Conservation (phyloP, 2,113 vertebrate species). For the Silurus meridionalis region DNA sequence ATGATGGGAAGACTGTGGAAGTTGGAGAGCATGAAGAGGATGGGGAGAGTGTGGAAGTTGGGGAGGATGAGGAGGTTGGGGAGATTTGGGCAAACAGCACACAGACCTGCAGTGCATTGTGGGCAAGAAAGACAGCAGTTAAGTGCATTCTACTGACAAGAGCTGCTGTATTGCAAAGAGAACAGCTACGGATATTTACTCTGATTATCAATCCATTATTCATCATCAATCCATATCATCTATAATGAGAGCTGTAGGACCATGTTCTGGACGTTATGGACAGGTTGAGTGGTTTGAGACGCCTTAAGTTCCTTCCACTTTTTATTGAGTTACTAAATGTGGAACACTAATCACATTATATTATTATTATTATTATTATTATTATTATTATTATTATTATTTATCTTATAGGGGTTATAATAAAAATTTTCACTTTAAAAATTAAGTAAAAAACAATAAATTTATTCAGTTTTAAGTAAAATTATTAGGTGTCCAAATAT, state of each 20-base stretch:
- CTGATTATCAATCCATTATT: slow-evolving; percentile 26
- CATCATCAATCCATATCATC: slow-evolving; percentile 3
- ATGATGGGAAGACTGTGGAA: too few relatives aligned
- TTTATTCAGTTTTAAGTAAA: too few relatives aligned
- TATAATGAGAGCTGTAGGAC: neutral
- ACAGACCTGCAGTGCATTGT: slow-evolving; percentile 25
- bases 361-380: neutral
- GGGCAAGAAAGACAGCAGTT: slow-evolving; percentile 46
- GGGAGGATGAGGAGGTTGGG: slow-evolving; percentile 3
- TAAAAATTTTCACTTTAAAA: too few relatives aligned
- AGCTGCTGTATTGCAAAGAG: slow-evolving; percentile 19
- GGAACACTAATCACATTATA: neutral
- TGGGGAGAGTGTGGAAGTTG: too few relatives aligned
- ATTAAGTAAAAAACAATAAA: too few relatives aligned
- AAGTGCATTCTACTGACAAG: slow-evolving; percentile 42
- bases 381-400: too few relatives aligned
- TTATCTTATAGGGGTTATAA: too few relatives aligned
- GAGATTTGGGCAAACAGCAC: slow-evolving; percentile 47
- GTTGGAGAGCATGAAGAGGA: too few relatives aligned
- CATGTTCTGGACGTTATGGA: neutral
- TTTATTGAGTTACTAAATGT: neutral
- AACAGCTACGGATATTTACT: slow-evolving; percentile 23
- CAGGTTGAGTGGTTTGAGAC: neutral
- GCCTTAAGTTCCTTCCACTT: neutral
- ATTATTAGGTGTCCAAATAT: too few relatives aligned